Evolutionary conservation across 2,888 invertebrate genomes (phyloP).

Genomic region (Drosophila villosipedis): DNA sequence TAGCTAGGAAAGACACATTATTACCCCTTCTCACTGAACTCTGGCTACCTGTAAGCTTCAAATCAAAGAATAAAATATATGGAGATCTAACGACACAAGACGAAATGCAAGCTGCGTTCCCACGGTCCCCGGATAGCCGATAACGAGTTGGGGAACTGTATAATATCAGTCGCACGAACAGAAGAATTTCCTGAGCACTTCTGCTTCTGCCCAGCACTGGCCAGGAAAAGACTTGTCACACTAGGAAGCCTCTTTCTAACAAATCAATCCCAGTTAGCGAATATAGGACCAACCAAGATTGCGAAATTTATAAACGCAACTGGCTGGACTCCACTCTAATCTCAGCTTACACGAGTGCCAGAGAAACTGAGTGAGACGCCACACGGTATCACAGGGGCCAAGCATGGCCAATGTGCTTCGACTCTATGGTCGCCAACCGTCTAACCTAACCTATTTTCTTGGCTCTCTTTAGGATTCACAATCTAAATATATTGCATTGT

Average conservation of each 20-base stretch:
- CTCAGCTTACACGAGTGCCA: not conserved
- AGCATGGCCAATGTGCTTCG: too few species aligned
- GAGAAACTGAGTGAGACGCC: not conserved
- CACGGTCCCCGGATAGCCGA: too few species aligned
- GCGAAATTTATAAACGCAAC: not conserved
- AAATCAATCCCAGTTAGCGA: not conserved
- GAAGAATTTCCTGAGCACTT: not conserved
- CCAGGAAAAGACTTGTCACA: not conserved
- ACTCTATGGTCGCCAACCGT: not conserved
- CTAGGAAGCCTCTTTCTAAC: not conserved
- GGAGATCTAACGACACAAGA: too few species aligned
- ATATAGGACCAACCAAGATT: not conserved
- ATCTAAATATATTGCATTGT: too few species aligned
- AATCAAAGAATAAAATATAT: too few species aligned
- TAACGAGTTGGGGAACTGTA: too few species aligned
- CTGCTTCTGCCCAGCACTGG: not conserved
- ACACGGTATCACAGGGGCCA: not conserved
- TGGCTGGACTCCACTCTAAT: too few species aligned
- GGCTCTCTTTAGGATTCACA: not conserved
- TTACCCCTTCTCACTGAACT: too few species aligned
- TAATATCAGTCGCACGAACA: too few species aligned
- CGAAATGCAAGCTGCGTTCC: too few species aligned
- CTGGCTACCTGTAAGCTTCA: too few species aligned
- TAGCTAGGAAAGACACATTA: too few species aligned
- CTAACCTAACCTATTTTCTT: not conserved